Conservation (phyloP, 2,797 vertebrate species). For the Pseudochaenichthys georgianus region DNA sequence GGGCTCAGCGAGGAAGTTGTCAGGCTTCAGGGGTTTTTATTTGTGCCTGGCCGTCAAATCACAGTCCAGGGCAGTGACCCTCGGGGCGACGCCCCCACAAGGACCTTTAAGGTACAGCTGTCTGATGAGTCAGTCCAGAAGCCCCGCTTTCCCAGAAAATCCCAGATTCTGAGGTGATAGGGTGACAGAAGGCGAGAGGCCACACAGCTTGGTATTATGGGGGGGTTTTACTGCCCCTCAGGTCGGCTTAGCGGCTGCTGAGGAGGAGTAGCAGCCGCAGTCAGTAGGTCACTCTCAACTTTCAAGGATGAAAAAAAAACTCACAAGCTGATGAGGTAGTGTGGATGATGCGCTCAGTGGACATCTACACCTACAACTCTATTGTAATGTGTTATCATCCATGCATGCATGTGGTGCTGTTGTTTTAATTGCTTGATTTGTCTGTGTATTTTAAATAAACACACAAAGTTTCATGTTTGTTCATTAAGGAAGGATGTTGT, state of each 20-base stretch:
- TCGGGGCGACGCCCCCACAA: constrained; percentile 74
- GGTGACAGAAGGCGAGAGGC: constrained; percentile 70
- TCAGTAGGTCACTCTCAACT: constrained; percentile 34
- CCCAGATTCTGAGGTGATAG: constrained; percentile 70
- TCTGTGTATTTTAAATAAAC: constrained; percentile 1
- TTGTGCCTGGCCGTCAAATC: constrained; percentile 73
- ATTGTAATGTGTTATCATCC: not conserved
- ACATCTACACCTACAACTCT: constrained; percentile 19
- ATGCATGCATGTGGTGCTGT: not conserved
- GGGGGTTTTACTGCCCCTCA: constrained; percentile 63
- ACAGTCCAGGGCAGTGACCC: constrained; percentile 64
- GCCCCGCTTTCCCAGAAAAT: constrained; percentile 73
- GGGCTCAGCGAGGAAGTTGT: constrained; percentile 80
- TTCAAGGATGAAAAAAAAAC: constrained; percentile 21
- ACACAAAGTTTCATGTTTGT: constrained; percentile 12
- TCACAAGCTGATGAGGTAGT: constrained; percentile 26
- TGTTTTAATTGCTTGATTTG: constrained; percentile 1
- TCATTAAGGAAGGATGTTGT: constrained; percentile 11
- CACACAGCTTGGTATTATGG: constrained; percentile 67
- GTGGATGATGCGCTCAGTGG: constrained; percentile 24
- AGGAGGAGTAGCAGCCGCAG: constrained; percentile 40
- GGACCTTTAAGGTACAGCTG: constrained; percentile 82
- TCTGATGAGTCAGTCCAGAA: constrained; percentile 78
- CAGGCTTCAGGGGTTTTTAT: constrained; percentile 83
- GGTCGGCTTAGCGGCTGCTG: constrained; percentile 53